A percentile compares a stretch with the other conserved stretches of the same genome.
phyloP scores from a whole-genome alignment of 2,797 vertebrate species.

The Kryptolebias ocellatus region DNA sequence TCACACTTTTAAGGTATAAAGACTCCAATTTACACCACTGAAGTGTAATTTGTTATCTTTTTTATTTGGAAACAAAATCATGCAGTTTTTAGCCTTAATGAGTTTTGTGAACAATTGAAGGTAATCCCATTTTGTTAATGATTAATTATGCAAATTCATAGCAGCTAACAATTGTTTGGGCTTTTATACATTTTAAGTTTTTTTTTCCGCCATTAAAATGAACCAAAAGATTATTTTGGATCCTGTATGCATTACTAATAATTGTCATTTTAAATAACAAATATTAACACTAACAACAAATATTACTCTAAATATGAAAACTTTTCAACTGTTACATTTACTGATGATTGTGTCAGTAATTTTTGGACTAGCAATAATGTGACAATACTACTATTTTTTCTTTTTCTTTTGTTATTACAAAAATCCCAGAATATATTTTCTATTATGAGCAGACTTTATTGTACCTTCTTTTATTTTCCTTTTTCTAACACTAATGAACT shows the following conservation, averaged over 20 bases:
- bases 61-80: no score
- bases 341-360: not conserved
- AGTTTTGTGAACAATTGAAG: no score
- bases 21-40: no score
- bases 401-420: not conserved
- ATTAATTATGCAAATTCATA: no score
- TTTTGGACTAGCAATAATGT: not conserved
- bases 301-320: not conserved
- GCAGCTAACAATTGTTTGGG: no score
- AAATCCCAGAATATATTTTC: not conserved
- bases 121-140: no score
- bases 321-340: not conserved
- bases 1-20: no score
- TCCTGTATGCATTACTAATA: not conserved
- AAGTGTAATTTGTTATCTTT: no score
- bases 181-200: no score
- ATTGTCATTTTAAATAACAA: not conserved
- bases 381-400: not conserved
- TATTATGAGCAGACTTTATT: no score
- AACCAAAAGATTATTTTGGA: not conserved
- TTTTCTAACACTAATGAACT: conserved; percentile 17
- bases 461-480: conserved; percentile 8
- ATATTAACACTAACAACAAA: not conserved
- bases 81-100: no score
- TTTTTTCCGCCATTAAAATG: not conserved